Evolutionary conservation across 2,113 vertebrate species (phyloP), one percentile per base, ranked within the genome.

Genomic region (Trinectes maculatus): DNA sequence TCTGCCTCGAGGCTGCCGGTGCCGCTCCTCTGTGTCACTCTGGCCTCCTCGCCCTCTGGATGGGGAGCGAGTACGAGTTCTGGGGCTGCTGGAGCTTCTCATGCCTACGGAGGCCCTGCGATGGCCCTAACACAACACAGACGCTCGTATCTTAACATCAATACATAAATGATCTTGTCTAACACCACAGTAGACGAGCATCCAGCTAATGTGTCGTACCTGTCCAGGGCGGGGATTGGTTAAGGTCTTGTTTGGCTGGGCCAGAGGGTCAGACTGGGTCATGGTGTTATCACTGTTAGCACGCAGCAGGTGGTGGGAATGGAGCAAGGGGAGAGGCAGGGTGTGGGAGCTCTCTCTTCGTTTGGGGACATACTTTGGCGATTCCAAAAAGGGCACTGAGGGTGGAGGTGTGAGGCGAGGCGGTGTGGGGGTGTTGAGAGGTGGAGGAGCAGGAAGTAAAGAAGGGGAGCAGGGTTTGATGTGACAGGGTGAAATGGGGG

Each of bases 271-370:
- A 0, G 93, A 91, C 71, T 95, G 87, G n/a, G 91, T 89, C 93
- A 96, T 92, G 85, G 91, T 95, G 82, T 94, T 95, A 66, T 97
- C 96, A 0, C 96, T 97, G 91, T 95, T 96, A 65, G 95, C 95
- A 0, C 96, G 92, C 25, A 96, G 91, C 34, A 97, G 36, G 85
- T 91, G 91, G 76, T 93, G 86, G 58, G 87, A 74, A 6, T 88
- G 89, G 26, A 90, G 87, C 19, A 89, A 86, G 0, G 91, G 87
- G 42, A 95, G 89, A 0, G 93, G 86, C 62, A 95, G 89, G 0
- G 91, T 85, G 8, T 91, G 91, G 67, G 91, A 60, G 10, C 93
- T 92, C 5, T 95, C 95, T 53, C 89, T 89, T 16, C 92, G 87
- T 76, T 92, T 92, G 71, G 92, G 89, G 19, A 91, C 94, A 0